phyloP scores from a whole-genome alignment of 53 echinoderm and acorn worm species.

The Holothuria leucospilota region DNA sequence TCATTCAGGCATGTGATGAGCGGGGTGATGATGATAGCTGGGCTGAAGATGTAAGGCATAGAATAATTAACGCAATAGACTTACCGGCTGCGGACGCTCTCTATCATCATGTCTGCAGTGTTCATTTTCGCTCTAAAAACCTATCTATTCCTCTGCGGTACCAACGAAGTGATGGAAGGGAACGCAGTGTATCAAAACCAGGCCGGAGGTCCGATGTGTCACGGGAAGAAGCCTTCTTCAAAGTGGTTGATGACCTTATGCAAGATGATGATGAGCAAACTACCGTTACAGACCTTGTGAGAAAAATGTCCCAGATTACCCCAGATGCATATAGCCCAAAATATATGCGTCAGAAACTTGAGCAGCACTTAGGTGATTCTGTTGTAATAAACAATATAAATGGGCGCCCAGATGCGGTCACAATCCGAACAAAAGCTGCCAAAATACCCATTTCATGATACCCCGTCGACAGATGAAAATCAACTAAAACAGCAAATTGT shows the following conservation, averaged over 20 bases:
- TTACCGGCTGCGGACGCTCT: conserved; percentile 54
- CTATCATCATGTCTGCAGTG: conserved; percentile 61
- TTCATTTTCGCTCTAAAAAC: conserved; percentile 34
- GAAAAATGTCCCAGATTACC: conserved; percentile 28
- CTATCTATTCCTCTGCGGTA: conserved; percentile 18
- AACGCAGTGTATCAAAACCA: conserved; percentile 16
- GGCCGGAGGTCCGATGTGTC: conserved; percentile 21
- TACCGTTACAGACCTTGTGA: conserved; percentile 46
- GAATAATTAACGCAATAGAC: conserved; percentile 24
- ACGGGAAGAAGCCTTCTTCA: conserved; percentile 44
- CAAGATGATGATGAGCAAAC: conserved; percentile 57
- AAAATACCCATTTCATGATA: conserved; percentile 20
- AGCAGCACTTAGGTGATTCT: conserved; percentile 22
- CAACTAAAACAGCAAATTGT: neutral
- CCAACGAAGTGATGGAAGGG: neutral
- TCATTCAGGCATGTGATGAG: conserved; percentile 44
- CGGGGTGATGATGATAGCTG: conserved; percentile 41
- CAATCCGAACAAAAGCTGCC: conserved; percentile 10
- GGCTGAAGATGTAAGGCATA: conserved; percentile 38
- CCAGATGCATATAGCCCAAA: conserved; percentile 17
- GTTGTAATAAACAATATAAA: conserved; percentile 28
- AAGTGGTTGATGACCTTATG: conserved; percentile 38
- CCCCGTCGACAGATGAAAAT: conserved; percentile 4
- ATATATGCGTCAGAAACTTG: conserved; percentile 10
- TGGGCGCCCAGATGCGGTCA: conserved; percentile 21